Conservation (phyloP, 2,113 vertebrate species). For the Pseudonaja textilis region DNA sequence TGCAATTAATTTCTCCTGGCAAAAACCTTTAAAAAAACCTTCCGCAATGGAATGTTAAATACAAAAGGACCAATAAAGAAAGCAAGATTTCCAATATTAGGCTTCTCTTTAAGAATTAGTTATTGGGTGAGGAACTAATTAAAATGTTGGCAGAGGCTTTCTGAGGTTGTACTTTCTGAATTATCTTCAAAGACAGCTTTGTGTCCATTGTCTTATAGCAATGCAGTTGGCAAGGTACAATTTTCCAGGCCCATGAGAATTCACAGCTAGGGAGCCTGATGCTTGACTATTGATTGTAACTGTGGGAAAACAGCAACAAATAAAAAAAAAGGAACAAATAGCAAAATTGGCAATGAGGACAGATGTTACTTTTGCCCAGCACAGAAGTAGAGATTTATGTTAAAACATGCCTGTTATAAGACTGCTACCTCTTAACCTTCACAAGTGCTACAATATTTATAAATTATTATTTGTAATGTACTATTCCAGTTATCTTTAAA, state of each 20-base stretch:
- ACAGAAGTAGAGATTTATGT: not conserved
- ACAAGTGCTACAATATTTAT: not conserved
- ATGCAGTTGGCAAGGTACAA: not conserved
- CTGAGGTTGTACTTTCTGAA: not conserved
- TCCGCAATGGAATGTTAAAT: not conserved
- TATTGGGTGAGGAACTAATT: not conserved
- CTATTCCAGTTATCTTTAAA: not conserved
- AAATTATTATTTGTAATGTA: not conserved
- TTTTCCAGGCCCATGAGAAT: not conserved
- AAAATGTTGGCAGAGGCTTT: not conserved
- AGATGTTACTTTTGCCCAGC: not conserved
- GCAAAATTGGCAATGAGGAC: not conserved
- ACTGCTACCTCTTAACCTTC: not conserved
- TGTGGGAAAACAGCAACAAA: not conserved
- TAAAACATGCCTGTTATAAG: not conserved
- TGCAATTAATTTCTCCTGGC: not conserved
- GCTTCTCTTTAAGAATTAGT: not conserved
- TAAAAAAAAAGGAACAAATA: not conserved
- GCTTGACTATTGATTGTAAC: not conserved
- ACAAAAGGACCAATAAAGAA: not conserved
- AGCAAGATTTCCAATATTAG: not conserved
- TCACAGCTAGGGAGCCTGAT: not conserved
- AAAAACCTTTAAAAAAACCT: not conserved
- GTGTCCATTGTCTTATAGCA: not conserved
- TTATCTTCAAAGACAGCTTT: not conserved